These are phyloP conservation scores for Xanthia togata DNA, from an alignment of 2,888 invertebrate genomes.

Conservation along the genomic window DNA sequence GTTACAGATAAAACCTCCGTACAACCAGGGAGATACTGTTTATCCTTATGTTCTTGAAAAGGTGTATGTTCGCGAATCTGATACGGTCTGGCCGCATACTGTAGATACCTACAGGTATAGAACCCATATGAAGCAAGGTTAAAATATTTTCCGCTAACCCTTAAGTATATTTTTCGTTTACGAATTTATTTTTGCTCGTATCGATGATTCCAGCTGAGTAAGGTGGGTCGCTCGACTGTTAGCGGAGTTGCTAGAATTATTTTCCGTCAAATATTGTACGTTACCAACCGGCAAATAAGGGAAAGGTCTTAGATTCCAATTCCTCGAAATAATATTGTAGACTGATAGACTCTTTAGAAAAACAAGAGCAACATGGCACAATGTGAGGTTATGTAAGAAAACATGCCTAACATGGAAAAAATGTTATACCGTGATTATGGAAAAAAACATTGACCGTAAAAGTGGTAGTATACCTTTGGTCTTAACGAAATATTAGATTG, in stretches of 20 bases:
- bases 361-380: conserved; percentile 4
- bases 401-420: neutral
- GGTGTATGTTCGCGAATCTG: conserved; percentile 10
- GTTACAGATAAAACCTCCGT: conserved; percentile 45
- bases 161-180: neutral
- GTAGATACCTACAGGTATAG: neutral
- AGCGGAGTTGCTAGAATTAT: conserved; percentile 9
- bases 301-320: conserved; percentile 13
- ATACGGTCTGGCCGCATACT: neutral
- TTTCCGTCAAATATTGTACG: conserved; percentile 2
- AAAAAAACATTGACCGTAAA: neutral
- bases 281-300: conserved; percentile 22
- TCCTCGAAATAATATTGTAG: neutral
- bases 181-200: neutral
- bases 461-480: neutral
- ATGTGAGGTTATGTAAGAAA: neutral
- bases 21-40: conserved; percentile 31
- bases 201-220: conserved; percentile 9
- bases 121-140: conserved; percentile 1
- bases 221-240: neutral
- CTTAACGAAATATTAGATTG: neutral
- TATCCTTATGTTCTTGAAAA: conserved; percentile 37
- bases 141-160: conserved; percentile 1
- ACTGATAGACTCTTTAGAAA: neutral
- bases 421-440: neutral